Percentiles rank a stretch among this genome's conserved stretches.
Conservation (phyloP, 2,888 invertebrate species). For the Lasioglossum leucozonium region DNA sequence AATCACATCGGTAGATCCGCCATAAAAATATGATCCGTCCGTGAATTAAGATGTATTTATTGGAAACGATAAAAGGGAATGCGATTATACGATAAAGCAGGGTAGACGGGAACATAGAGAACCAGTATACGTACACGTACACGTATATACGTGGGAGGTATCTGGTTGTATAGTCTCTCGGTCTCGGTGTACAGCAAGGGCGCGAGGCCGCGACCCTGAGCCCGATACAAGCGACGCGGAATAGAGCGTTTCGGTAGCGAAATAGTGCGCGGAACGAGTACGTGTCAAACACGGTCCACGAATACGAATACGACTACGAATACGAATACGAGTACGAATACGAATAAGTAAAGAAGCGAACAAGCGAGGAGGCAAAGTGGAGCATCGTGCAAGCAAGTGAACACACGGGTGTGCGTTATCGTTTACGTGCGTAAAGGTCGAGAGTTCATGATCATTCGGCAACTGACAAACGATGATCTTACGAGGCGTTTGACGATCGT, state of each 20-base stretch:
- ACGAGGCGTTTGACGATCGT: constrained; percentile 57
- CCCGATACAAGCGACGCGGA: constrained; percentile 63
- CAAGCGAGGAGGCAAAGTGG: constrained; percentile 34
- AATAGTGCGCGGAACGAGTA: constrained; percentile 60
- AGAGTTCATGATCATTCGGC: constrained; percentile 66
- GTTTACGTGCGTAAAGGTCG: constrained; percentile 66
- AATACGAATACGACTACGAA: constrained; percentile 13
- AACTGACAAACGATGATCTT: constrained; percentile 62
- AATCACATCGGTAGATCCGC: neutral
- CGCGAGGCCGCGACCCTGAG: constrained; percentile 76
- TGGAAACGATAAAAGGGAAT: constrained; percentile 22
- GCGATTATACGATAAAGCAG: constrained; percentile 34
- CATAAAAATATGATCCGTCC: constrained; percentile 19
- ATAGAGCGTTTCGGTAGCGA: constrained; percentile 58
- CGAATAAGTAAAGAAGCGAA: neutral
- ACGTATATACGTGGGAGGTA: constrained; percentile 19
- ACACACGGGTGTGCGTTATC: constrained; percentile 55
- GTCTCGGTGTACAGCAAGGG: constrained; percentile 59
- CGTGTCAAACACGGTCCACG: constrained; percentile 57
- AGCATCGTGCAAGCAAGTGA: constrained; percentile 28
- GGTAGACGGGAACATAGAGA: neutral
- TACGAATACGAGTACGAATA: neutral
- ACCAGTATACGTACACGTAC: neutral
- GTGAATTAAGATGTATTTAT: constrained; percentile 35
- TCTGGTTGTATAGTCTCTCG: constrained; percentile 21